Percentiles rank a stretch among this genome's conserved stretches.
Conservation (phyloP, 2,888 invertebrate genomes). For the Hypolimnas misippus region DNA sequence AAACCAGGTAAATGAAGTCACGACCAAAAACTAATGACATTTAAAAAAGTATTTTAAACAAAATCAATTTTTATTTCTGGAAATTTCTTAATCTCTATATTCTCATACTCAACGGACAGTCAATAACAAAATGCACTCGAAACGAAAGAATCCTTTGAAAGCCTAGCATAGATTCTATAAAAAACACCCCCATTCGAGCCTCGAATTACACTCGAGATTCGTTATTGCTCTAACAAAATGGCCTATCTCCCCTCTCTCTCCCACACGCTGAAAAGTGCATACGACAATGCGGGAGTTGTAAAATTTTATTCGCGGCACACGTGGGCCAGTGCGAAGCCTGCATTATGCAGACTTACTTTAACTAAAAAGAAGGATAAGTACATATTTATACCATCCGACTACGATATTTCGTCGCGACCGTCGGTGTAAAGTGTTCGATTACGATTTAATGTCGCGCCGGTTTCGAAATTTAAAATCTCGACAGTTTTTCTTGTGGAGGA, state of each 20-base stretch:
- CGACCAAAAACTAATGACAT: no score
- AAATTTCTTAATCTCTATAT: no score
- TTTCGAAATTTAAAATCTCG: slow-evolving; percentile 67
- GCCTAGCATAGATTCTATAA: slow-evolving; percentile 58
- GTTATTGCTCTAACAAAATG: slow-evolving; percentile 72
- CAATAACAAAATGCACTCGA: slow-evolving; percentile 39
- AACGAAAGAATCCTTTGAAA: slow-evolving; percentile 54
- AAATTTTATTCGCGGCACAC: slow-evolving; percentile 82
- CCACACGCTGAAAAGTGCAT: slow-evolving; percentile 58
- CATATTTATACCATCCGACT: slow-evolving; percentile 80
- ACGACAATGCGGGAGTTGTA: slow-evolving; percentile 78
- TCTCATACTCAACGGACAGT: no score
- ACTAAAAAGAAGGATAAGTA: slow-evolving; percentile 83
- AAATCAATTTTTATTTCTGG: no score
- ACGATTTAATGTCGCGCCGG: slow-evolving; percentile 80
- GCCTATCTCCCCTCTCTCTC: slow-evolving; percentile 62
- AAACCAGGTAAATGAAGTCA: no score
- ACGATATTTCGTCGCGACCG: slow-evolving; percentile 78
- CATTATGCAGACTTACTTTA: slow-evolving; percentile 80
- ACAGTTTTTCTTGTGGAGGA: slow-evolving; percentile 6
- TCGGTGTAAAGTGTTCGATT: slow-evolving; percentile 82
- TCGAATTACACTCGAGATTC: slow-evolving; percentile 69
- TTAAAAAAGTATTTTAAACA: no score
- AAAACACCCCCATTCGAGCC: slow-evolving; percentile 61
- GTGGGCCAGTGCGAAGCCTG: slow-evolving; percentile 68